A percentile compares a stretch with the other conserved stretches of the same genome.
These are phyloP conservation scores for Daphoenositta chrysoptera DNA, from an alignment of 2,113 vertebrate species.

Conservation along the genomic window DNA sequence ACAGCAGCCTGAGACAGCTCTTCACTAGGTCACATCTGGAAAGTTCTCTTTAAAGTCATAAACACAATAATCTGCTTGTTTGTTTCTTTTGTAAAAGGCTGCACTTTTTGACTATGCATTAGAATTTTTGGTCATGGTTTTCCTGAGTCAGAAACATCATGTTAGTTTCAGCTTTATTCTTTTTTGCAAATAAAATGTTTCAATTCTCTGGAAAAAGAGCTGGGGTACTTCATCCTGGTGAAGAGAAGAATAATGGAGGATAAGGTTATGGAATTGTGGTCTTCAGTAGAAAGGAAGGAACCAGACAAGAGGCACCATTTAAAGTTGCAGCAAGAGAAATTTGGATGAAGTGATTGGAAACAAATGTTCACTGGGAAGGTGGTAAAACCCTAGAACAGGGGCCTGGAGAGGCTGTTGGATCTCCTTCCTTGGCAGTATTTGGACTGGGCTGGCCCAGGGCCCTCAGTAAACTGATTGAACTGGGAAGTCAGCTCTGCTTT, in stretches of 20 bases:
- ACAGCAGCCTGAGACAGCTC: neutral
- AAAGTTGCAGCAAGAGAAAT: neutral
- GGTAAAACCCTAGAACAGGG: neutral
- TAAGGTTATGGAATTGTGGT: neutral
- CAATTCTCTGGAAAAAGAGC: neutral
- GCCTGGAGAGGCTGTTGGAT: neutral
- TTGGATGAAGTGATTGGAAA: neutral
- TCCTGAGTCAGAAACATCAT: neutral
- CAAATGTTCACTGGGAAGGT: neutral
- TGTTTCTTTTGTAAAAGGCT: neutral
- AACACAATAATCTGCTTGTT: neutral
- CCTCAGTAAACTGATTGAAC: neutral
- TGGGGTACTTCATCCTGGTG: neutral
- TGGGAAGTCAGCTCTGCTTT: neutral
- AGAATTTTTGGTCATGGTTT: neutral
- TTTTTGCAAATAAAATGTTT: neutral
- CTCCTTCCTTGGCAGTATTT: neutral
- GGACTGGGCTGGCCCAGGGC: neutral
- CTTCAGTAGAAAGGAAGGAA: neutral
- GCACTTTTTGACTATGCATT: neutral
- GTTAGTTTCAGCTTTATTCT: neutral
- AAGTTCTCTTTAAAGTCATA: neutral
- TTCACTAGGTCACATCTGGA: neutral
- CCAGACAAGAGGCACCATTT: neutral
- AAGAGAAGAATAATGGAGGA: neutral